A percentile compares a stretch with the other conserved stretches of the same genome.
phyloP scores from a whole-genome alignment of 1,140 invertebrate species.

The Procambarus clarkii region DNA sequence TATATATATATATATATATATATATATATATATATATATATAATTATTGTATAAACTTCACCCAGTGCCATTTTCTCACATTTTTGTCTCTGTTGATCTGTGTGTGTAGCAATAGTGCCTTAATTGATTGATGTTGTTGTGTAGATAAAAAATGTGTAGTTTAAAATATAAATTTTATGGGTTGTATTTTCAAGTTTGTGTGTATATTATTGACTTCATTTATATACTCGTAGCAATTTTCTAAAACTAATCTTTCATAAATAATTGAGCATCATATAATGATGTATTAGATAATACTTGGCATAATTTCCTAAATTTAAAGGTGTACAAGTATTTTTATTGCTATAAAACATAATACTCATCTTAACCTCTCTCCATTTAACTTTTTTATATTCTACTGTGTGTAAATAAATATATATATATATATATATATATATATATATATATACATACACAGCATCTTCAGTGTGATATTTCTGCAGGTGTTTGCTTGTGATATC shows the following conservation, averaged over 20 bases:
- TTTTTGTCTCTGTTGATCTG: conserved; percentile 2
- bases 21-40: background rate
- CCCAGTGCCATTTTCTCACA: conserved; percentile 25
- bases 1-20: background rate
- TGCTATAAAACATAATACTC: conserved; percentile 41
- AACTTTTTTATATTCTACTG: background rate
- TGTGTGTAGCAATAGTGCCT: conserved; percentile 40
- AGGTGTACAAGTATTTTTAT: background rate
- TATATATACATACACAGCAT: background rate
- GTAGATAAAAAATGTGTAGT: conserved; percentile 62
- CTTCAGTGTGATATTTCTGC: conserved; percentile 12
- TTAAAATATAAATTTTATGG: conserved; percentile 62
- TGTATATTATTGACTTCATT: conserved; percentile 25
- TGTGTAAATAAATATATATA: background rate
- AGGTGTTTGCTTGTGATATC: background rate
- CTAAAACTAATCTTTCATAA: background rate
- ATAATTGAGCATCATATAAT: background rate
- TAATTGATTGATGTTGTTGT: conserved; percentile 56
- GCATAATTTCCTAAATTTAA: background rate
- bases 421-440: background rate
- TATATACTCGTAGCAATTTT: conserved; percentile 10
- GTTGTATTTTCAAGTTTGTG: conserved; percentile 63
- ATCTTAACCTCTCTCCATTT: conserved; percentile 25
- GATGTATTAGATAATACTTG: background rate
- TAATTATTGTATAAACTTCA: background rate